Conservation (phyloP, 2,797 vertebrate genomes). For the Onychomys arenicola region DNA sequence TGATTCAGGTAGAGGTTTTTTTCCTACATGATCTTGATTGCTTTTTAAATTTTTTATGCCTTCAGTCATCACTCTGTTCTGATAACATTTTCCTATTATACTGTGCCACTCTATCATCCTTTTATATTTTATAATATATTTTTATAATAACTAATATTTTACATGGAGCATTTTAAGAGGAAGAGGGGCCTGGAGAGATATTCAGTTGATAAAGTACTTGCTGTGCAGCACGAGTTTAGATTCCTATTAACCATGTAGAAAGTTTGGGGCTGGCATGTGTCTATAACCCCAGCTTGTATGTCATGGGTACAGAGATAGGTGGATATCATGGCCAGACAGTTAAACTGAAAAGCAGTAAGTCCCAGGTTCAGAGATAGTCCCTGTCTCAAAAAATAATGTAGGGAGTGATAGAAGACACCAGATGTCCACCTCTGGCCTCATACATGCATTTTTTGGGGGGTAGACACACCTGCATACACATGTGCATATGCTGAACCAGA, state of each 20-base stretch:
- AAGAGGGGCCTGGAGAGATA: neutral
- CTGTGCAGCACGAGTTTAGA: neutral
- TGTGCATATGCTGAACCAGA: neutral
- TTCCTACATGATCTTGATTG: neutral
- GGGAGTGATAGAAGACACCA: neutral
- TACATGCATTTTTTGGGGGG: neutral
- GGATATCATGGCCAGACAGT: neutral
- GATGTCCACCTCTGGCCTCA: neutral
- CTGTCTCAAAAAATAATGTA: neutral
- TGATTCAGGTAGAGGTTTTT: conserved; percentile 12
- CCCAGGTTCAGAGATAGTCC: neutral
- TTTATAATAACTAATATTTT: neutral
- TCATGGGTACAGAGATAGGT: neutral
- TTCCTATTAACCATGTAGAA: neutral
- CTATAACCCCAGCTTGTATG: neutral
- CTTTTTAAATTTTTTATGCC: neutral
- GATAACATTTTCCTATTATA: conserved; percentile 43
- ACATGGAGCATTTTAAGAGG: conserved; percentile 30
- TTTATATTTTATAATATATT: neutral
- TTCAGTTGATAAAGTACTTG: neutral
- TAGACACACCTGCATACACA: neutral
- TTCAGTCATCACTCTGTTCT: neutral
- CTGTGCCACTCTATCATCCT: conserved; percentile 18
- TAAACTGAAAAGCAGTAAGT: neutral
- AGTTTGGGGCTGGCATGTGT: neutral